Evolutionary conservation across 2,113 vertebrate genomes (phyloP).

Genomic region (Octodon degus): DNA sequence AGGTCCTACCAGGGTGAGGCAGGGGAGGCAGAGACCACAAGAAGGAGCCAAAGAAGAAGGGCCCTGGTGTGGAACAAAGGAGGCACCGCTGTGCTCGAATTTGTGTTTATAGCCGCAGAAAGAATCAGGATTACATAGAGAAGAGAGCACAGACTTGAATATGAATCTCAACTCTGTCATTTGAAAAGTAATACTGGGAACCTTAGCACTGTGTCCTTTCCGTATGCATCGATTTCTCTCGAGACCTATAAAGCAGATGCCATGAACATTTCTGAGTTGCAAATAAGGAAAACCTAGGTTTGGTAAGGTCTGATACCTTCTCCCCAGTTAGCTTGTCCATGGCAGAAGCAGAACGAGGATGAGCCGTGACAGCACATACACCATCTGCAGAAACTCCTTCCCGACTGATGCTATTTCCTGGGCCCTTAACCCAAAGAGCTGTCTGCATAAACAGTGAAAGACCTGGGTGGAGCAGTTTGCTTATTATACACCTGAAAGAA

Average conservation of each 20-base stretch:
- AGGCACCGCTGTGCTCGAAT: background rate
- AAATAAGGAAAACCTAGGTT: background rate
- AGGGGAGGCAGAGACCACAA: background rate
- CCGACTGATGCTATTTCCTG: background rate
- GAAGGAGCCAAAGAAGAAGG: background rate
- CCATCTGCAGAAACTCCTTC: background rate
- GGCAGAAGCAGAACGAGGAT: background rate
- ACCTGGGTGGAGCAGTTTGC: background rate
- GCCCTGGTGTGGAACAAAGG: background rate
- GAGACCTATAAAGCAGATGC: background rate
- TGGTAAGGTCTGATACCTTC: background rate
- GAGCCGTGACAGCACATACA: background rate
- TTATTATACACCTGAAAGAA: background rate
- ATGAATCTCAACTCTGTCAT: background rate
- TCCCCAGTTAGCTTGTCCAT: background rate
- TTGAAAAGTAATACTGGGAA: conserved; percentile 15
- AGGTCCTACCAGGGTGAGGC: background rate
- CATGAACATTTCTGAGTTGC: background rate
- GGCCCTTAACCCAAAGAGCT: background rate
- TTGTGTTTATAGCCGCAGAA: background rate
- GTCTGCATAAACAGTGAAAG: background rate
- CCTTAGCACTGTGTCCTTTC: background rate
- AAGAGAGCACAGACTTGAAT: background rate
- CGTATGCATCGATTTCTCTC: background rate
- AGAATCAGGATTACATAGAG: background rate